phyloP scores from a whole-genome alignment of 2,888 invertebrate genomes.

The Seira musarum region DNA sequence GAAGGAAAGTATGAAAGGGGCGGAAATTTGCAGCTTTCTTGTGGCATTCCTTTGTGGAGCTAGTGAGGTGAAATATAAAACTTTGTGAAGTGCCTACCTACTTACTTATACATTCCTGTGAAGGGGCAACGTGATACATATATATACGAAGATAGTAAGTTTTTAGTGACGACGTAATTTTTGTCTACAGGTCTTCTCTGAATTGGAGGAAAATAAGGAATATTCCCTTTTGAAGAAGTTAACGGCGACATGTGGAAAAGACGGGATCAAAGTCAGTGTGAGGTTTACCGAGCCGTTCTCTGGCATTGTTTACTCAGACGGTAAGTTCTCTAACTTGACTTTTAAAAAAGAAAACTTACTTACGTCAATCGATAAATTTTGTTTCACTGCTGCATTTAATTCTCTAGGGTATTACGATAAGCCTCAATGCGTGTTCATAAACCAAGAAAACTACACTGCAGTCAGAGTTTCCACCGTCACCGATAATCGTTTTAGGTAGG shows the following conservation, averaged over 20 bases:
- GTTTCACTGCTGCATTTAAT: background rate
- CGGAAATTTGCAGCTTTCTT: too few relatives aligned
- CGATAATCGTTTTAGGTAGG: background rate
- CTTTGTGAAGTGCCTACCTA: too few relatives aligned
- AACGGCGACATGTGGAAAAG: constrained; percentile 65
- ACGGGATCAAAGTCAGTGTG: constrained; percentile 66
- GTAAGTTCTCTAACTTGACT: constrained; percentile 47
- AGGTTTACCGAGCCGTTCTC: constrained; percentile 63
- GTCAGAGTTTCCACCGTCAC: background rate
- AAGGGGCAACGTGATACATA: too few relatives aligned
- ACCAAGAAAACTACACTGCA: constrained; percentile 38
- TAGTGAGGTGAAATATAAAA: too few relatives aligned
- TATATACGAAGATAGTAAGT: too few relatives aligned
- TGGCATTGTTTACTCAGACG: constrained; percentile 66
- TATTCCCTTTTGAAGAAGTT: constrained; percentile 58
- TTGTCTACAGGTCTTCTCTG: constrained; percentile 40
- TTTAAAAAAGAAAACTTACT: too few relatives aligned
- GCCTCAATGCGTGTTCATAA: constrained; percentile 61
- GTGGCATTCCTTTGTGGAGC: too few relatives aligned
- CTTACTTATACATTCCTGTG: too few relatives aligned
- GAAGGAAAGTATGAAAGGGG: too few relatives aligned
- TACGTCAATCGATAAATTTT: background rate
- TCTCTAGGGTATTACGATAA: constrained; percentile 66
- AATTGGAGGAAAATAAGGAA: constrained; percentile 22
- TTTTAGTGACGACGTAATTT: too few relatives aligned